Percentiles rank a stretch among this genome's conserved stretches.
Conservation (phyloP, 2,797 vertebrate genomes). For the Cheirogaleus major region DNA sequence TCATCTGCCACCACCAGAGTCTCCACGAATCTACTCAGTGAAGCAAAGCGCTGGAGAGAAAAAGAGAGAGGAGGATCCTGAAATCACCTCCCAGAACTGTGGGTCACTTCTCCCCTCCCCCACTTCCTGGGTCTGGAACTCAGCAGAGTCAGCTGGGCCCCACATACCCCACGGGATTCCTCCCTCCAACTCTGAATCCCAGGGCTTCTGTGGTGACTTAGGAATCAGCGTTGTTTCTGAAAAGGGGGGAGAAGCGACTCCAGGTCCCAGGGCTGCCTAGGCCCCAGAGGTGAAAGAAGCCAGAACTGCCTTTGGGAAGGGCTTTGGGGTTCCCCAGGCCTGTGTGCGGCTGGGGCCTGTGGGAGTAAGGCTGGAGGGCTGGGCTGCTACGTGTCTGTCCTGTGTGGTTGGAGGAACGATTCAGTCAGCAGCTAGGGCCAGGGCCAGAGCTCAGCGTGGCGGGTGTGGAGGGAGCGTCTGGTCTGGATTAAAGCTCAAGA, state of each 20-base stretch:
- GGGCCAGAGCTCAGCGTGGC: slow-evolving; percentile 77
- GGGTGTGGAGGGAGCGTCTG: slow-evolving; percentile 71
- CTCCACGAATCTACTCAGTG: slow-evolving; percentile 85
- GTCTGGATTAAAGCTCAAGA: slow-evolving; percentile 75
- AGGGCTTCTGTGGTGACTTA: slow-evolving; percentile 31
- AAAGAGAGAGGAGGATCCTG: background rate
- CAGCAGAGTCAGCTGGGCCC: background rate
- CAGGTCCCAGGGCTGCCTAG: background rate
- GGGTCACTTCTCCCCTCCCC: background rate
- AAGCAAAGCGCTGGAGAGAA: slow-evolving; percentile 81
- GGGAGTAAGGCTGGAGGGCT: background rate
- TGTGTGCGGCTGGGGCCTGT: slow-evolving; percentile 5
- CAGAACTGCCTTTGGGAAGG: slow-evolving; percentile 3
- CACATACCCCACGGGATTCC: background rate
- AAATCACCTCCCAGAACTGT: background rate
- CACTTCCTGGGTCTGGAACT: slow-evolving; percentile 17
- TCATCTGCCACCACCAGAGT: slow-evolving; percentile 86
- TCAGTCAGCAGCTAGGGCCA: slow-evolving; percentile 74
- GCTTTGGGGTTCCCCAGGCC: slow-evolving; percentile 1
- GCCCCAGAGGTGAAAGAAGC: slow-evolving; percentile 31
- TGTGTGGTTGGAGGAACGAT: slow-evolving; percentile 74
- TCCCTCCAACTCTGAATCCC: slow-evolving; percentile 26
- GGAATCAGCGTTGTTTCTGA: slow-evolving; percentile 50
- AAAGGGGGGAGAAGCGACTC: background rate
- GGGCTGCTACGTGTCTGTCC: slow-evolving; percentile 73